Evolutionary conservation across 1,140 invertebrate species (phyloP), one percentile per base, ranked within the genome.

Genomic region (Drosophila malerkotliana): DNA sequence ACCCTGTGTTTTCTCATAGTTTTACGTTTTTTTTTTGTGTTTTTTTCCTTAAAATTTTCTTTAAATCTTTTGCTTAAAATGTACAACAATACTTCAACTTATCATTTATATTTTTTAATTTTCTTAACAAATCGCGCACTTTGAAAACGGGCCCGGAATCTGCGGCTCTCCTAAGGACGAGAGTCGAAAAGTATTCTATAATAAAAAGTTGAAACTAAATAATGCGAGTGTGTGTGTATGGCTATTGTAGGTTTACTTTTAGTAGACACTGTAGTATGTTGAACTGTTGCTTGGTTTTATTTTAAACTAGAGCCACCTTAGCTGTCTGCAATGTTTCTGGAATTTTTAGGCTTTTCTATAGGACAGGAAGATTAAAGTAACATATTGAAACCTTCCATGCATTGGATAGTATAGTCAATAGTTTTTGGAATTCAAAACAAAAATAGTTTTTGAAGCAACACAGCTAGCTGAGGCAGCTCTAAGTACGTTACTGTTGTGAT

Each of bases 1-100:
- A 90, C 88, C 88, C 88, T 90, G 88, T 90, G 77, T 90, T 90
- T 90, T 90, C 69, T 83, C 83, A 84, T 90, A 88, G 83, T 88
- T 87, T 81, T 77, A 79, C 44, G 61, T 74, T 54, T 77, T 83
- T 61, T 62, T 57, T 69, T 67, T 49, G 63, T 63, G 54, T 73
- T 63, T 67, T 58, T 63, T 61, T 61, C 55, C 66, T 84, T 84
- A 79, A 84, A 83, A 77, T 72, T 62, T 64, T 66, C 49, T 72
- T 39, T 77, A 48, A 47, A 54, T 54, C 44, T 39, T 72, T 67
- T 66, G 68, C 83, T 88, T 88, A 88, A 88, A 87, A 88, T 83
- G 18, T 88, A 88, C 83, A 88, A 88, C 83, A 88, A 88, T 88
- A 77, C 66, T 76, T 81, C 66, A 85, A 85, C 82, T 85, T 87